These are phyloP conservation scores for Polydrusus tereticollis DNA, from an alignment of 2,888 invertebrate genomes.

Conservation along the genomic window DNA sequence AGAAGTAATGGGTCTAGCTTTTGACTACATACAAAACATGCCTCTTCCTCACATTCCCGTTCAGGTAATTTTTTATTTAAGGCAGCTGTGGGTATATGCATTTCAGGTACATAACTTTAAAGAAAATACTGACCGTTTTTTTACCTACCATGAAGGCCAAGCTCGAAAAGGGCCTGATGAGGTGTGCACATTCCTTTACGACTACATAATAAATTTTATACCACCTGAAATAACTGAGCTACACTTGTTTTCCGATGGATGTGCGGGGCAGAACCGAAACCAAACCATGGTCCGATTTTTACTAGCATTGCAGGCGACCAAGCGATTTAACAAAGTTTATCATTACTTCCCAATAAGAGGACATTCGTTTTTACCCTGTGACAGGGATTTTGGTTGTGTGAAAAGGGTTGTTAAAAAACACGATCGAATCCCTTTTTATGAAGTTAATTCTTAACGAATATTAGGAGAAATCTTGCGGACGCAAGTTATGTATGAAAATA, in stretches of 20 bases:
- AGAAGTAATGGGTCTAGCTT: slow-evolving; percentile 49
- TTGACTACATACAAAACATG: slow-evolving; percentile 56
- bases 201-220: slow-evolving; percentile 44
- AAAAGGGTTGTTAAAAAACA: slow-evolving; percentile 47
- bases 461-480: no score
- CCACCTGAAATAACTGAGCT: slow-evolving; percentile 38
- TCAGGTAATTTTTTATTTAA: slow-evolving; percentile 56
- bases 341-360: slow-evolving; percentile 48
- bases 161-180: slow-evolving; percentile 49
- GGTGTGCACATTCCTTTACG: slow-evolving; percentile 46
- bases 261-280: slow-evolving; percentile 50
- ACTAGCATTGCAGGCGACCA: slow-evolving; percentile 43
- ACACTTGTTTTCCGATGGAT: slow-evolving; percentile 51
- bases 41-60: slow-evolving; percentile 53
- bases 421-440: no score
- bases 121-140: slow-evolving; percentile 31
- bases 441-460: no score
- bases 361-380: slow-evolving; percentile 50
- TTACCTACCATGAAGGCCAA: slow-evolving; percentile 50
- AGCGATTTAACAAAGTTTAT: slow-evolving; percentile 44
- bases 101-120: slow-evolving; percentile 29
- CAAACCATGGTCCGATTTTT: slow-evolving; percentile 48
- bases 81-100: slow-evolving; percentile 39
- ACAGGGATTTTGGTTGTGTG: slow-evolving; percentile 50
- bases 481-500: no score